These are phyloP conservation scores for Sinotaia quadrata DNA, from an alignment of 2,888 invertebrate species.

Conservation along the genomic window DNA sequence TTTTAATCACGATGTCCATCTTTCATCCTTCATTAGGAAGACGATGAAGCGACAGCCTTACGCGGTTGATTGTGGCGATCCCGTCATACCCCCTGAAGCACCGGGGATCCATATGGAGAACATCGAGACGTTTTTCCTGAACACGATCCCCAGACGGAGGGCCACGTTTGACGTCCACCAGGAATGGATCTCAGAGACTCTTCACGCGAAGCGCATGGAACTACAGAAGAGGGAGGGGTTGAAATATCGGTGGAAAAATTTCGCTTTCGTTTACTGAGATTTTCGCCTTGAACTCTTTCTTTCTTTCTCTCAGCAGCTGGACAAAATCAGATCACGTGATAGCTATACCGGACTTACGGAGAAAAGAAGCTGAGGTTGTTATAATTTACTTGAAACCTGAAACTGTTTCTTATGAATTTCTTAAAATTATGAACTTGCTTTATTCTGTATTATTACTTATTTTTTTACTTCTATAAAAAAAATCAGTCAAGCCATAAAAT, in stretches of 20 bases:
- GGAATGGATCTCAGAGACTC: conserved; percentile 69
- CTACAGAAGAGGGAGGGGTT: conserved; percentile 65
- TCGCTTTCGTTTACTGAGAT: conserved; percentile 67
- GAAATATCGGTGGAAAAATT: conserved; percentile 65
- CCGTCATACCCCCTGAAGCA: conserved; percentile 58
- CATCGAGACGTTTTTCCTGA: conserved; percentile 69
- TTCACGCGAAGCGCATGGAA: conserved; percentile 67
- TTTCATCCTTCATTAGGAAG: conserved; percentile 50
- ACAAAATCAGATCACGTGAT: too few species aligned
- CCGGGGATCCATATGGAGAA: conserved; percentile 65
- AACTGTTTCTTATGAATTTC: too few species aligned
- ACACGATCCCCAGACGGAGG: conserved; percentile 67
- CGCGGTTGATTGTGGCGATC: conserved; percentile 56
- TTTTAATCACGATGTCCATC: too few species aligned
- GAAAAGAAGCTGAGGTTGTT: too few species aligned
- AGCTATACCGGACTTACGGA: too few species aligned
- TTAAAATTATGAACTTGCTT: too few species aligned
- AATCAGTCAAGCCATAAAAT: too few species aligned
- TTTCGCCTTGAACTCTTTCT: background rate
- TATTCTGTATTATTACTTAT: too few species aligned
- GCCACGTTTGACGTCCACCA: conserved; percentile 63
- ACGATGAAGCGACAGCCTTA: conserved; percentile 56
- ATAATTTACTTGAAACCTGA: too few species aligned
- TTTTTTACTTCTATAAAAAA: too few species aligned
- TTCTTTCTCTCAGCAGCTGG: background rate